Conservation (phyloP, 2,888 invertebrate species). For the Caenorhabditis zanzibari region DNA sequence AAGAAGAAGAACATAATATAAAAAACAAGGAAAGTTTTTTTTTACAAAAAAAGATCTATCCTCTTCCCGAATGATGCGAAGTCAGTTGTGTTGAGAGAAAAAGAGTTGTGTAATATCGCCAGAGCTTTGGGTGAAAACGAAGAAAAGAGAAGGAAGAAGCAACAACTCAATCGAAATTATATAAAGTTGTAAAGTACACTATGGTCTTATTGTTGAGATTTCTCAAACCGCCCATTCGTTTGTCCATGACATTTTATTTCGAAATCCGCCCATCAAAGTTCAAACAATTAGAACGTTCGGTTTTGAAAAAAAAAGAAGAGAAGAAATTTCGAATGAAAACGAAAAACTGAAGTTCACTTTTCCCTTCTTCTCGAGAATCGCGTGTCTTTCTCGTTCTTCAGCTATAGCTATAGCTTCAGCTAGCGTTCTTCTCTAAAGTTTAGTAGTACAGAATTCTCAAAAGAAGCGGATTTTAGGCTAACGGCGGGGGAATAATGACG, state of each 20-base stretch:
- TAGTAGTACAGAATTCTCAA: no score
- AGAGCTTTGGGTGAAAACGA: constrained; percentile 19
- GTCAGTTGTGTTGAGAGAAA: constrained; percentile 49
- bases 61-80: not conserved
- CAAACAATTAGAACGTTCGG: constrained; percentile 26
- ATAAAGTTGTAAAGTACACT: constrained; percentile 32
- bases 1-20: constrained; percentile 48
- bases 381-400: constrained; percentile 26
- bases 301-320: not conserved
- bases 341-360: not conserved
- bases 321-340: not conserved
- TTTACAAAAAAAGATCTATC: constrained; percentile 46
- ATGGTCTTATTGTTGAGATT: not conserved
- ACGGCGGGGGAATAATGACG: constrained; percentile 21
- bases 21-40: constrained; percentile 39
- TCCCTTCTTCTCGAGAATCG: constrained; percentile 2
- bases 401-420: no score
- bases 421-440: no score
- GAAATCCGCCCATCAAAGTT: not conserved
- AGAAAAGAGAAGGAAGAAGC: constrained; percentile 14
- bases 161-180: constrained; percentile 24
- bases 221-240: not conserved
- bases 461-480: no score
- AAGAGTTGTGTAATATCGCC: constrained; percentile 54
- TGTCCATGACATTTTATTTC: not conserved